Base-by-base conservation (phyloP, 2,797 vertebrate genomes). In the Gephyroberyx darwinii region DNA sequence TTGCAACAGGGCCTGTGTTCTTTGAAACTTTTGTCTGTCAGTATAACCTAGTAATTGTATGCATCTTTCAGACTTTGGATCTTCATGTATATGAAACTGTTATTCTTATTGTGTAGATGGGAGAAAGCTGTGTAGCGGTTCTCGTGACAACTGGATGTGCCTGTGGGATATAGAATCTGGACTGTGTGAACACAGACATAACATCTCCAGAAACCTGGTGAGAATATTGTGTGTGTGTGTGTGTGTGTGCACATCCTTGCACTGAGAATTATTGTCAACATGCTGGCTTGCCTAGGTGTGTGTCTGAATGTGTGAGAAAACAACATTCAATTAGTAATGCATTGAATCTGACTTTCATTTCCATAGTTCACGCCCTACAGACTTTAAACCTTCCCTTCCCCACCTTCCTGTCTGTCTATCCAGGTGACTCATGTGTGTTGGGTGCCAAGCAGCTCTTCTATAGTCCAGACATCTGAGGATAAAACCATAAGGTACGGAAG, bases 351-450 rank as follows among this genome's bases (percentile, higher is more conserved):
- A 61, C n/a, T 56, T 60, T 60, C 41, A 26, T 9, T 31, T 74
- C 19, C 35, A 61, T 14, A 71, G 55, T 67, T 64, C 55, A 45
- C 33, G 19, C 30, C 52, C 48, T 61, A 13, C 33, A 69, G 62
- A 51, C 48, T 75, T 53, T 55, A 19, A 63, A 75, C 26, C 48
- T 41, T 78, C 63, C 26, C 48, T 41, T 78, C 63, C 72, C 41
- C 60, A 69, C 8, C 71, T 73, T 64, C 52, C 58, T 67, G 14
- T 64, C n/a, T 73, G 66, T 81, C 66, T 84, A 80, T 89, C 0
- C 84, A 99, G 97, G 97, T 99, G 68, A 99, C 98, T 71, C 96
- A 99, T 88, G 87, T 98, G 54, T 98, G 96, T 88, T 99, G 98
- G 98, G 95, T 99, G 61, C 97, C 98, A 63, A 91, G 86, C 56